These are phyloP conservation scores for Oenanthe melanoleuca DNA, from an alignment of 2,113 vertebrate species.

Conservation along the genomic window DNA sequence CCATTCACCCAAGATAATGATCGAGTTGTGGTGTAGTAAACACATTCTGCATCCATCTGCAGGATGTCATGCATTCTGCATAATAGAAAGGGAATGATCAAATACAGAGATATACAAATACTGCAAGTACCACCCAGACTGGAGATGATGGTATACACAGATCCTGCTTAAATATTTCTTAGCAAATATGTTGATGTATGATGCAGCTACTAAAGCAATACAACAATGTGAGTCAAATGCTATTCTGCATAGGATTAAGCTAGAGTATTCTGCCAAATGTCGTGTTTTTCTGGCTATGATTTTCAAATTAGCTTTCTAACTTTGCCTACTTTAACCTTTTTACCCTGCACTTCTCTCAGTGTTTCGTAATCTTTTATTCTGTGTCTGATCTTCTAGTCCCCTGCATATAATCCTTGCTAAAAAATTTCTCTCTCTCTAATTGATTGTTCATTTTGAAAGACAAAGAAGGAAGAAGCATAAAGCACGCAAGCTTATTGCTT, in stretches of 20 bases:
- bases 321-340: background rate
- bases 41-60: slow-evolving; percentile 46
- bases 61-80: slow-evolving; percentile 29
- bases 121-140: slow-evolving; percentile 55
- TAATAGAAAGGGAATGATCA: slow-evolving; percentile 49
- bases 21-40: slow-evolving; percentile 41
- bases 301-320: background rate
- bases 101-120: slow-evolving; percentile 48
- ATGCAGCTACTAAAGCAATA: background rate
- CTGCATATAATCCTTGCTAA: background rate
- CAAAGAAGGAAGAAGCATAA: background rate
- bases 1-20: slow-evolving; percentile 50
- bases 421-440: background rate
- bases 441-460: background rate
- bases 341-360: background rate
- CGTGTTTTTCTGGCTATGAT: background rate
- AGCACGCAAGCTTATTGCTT: background rate
- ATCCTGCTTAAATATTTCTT: slow-evolving; percentile 22
- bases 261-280: background rate
- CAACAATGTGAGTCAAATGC: background rate
- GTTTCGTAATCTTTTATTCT: background rate
- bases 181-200: background rate
- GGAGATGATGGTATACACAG: background rate
- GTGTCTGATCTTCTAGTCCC: background rate
- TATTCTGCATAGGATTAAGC: background rate